A percentile compares a stretch with the other conserved stretches of the same genome.
phyloP scores from a whole-genome alignment of 1,140 invertebrate species.

The Leguminivora glycinivorella region DNA sequence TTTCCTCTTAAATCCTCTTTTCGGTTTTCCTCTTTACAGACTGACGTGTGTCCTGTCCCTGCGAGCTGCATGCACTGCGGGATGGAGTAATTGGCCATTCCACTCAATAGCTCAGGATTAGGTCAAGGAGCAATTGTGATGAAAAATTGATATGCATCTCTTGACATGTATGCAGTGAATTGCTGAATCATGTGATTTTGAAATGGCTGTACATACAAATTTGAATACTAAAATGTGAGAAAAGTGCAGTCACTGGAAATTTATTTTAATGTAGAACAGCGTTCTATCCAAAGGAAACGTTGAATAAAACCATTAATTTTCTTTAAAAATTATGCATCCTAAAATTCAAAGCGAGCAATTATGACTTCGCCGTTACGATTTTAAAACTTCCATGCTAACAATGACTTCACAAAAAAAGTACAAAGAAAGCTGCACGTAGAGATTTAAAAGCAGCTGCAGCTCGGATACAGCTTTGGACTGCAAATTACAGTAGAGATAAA shows the following conservation, averaged over 20 bases:
- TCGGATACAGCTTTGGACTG: constrained; percentile 66
- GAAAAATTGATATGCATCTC: constrained; percentile 14
- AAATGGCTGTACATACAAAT: background rate
- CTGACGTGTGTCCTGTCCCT: background rate
- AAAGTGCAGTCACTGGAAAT: background rate
- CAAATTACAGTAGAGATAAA: constrained; percentile 71
- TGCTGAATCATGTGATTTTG: background rate
- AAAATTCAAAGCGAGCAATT: constrained; percentile 32
- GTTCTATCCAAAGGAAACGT: background rate
- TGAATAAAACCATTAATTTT: constrained; percentile 13
- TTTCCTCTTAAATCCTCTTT: no score
- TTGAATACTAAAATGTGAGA: background rate
- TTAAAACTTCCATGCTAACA: constrained; percentile 57
- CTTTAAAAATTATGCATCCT: background rate
- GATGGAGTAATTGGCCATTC: background rate
- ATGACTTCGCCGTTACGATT: constrained; percentile 38
- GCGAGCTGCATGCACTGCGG: background rate
- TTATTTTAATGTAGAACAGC: background rate
- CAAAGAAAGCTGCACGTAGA: constrained; percentile 67
- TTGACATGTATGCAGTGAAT: constrained; percentile 6
- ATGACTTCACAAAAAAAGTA: constrained; percentile 61
- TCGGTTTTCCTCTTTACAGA: background rate
- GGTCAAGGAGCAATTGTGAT: constrained; percentile 10
- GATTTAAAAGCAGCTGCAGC: constrained; percentile 71
- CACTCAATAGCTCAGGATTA: background rate